Conservation (phyloP, 2,113 vertebrate genomes). For the Picathartes gymnocephalus region DNA sequence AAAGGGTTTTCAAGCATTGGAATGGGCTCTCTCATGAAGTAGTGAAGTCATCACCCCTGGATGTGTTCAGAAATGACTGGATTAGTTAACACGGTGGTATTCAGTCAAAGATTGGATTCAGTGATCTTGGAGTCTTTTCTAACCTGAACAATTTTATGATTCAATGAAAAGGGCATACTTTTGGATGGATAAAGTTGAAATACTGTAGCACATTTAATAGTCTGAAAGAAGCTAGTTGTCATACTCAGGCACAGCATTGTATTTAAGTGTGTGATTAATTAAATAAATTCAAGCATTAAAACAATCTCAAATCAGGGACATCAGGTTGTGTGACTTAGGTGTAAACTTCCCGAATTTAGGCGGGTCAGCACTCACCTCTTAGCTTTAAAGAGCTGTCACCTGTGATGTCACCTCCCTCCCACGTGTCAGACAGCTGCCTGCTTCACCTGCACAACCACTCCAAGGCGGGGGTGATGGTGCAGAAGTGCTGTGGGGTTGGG, state of each 20-base stretch:
- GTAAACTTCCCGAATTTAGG: neutral
- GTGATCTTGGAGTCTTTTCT: neutral
- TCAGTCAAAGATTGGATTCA: neutral
- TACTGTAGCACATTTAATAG: neutral
- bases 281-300: neutral
- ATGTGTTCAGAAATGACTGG: neutral
- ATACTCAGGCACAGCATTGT: neutral
- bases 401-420: neutral
- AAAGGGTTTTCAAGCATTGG: neutral
- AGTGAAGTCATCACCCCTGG: neutral
- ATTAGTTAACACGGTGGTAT: neutral
- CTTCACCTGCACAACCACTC: neutral
- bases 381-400: neutral
- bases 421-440: neutral
- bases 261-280: neutral
- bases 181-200: neutral
- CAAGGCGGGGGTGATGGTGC: neutral
- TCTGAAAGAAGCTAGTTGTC: neutral
- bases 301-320: neutral
- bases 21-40: neutral
- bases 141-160: neutral
- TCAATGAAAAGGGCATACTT: neutral
- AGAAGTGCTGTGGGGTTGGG: neutral
- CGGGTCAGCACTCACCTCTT: neutral
- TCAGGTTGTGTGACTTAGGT: neutral